Evolutionary conservation across 2,888 invertebrate species (phyloP), one percentile per base, ranked within the genome.

Genomic region (Eristalis tenax): DNA sequence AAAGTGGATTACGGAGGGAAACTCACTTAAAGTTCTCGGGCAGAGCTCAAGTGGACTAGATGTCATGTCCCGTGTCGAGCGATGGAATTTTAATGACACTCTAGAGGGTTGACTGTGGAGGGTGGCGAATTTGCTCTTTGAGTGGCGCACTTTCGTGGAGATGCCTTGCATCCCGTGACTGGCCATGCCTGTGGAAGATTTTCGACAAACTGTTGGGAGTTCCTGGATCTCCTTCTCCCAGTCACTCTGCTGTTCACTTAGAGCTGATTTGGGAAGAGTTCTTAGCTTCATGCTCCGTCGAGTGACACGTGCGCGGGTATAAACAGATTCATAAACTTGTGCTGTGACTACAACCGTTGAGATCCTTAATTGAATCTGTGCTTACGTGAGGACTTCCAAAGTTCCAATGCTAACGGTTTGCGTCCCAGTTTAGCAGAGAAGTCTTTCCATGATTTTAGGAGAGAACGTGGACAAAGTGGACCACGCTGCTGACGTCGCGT

Each of bases 1-100:
- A 77, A 86, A 86, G 78, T 83, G 61, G 65, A 86, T 86, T 79
- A 73, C 32, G 28, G 8, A 66, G 64, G 40, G 61, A 28, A 69
- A 74, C 35, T 81, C 84, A 18, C 71, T 76, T 84, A 66, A 32
- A 74, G 63, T 66, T 80, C 32, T 10, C 73, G 59, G 50, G 1
- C 50, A 13, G 11, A 26, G 15, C 26, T 59, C 26, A 59, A 28
- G 59, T 28, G 59, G 26, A 28, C 26, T 22, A n/a, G 11, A 26
- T 13, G 23, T n/a, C 18, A 1, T n/a, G 59, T 11, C 2, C 26
- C 11, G 59, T 32, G 32, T 18, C 26, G 59, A 59, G 23, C 26
- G 23, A 26, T 26, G 23, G 26, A 59, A 59, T 59, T 59, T 59
- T 59, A 59, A 59, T 59, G 59, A 59, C 59, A 26, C 26, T 26